Evolutionary conservation across 2,888 invertebrate species (phyloP).

Genomic region (Lepidonotus clava): DNA sequence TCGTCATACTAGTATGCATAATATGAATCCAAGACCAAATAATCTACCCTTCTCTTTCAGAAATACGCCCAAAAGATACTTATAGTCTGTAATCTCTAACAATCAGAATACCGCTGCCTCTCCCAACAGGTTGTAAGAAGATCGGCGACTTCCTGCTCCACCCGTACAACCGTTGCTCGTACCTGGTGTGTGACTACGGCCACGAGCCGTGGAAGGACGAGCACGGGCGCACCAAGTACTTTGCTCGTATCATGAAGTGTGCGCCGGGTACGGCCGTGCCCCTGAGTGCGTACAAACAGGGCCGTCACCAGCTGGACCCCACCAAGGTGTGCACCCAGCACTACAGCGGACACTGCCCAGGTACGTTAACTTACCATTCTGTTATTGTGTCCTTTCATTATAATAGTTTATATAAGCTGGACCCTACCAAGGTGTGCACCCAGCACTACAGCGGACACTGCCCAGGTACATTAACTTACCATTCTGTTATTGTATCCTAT

Average conservation of each 20-base stretch:
- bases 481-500: too few species aligned
- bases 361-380: too few species aligned
- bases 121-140: constrained; percentile 32
- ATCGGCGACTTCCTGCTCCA: constrained; percentile 44
- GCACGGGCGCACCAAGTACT: constrained; percentile 25
- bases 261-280: constrained; percentile 47
- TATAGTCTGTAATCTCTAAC: too few species aligned
- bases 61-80: too few species aligned
- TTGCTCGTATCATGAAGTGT: constrained; percentile 33
- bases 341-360: constrained; percentile 42
- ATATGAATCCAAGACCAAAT: too few species aligned
- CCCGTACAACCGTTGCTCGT: constrained; percentile 27
- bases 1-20: too few species aligned
- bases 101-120: too few species aligned
- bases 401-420: too few species aligned
- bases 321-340: constrained; percentile 36
- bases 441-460: constrained; percentile 38
- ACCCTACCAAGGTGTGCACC: constrained; percentile 32
- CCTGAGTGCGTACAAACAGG: neutral
- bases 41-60: too few species aligned
- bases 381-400: too few species aligned
- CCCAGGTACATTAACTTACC: too few species aligned
- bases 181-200: constrained; percentile 45
- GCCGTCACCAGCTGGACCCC: constrained; percentile 15
- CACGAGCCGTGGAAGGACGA: constrained; percentile 46